These are phyloP conservation scores for Prionailurus bengalensis DNA, from an alignment of 2,113 vertebrate species.

Conservation along the genomic window DNA sequence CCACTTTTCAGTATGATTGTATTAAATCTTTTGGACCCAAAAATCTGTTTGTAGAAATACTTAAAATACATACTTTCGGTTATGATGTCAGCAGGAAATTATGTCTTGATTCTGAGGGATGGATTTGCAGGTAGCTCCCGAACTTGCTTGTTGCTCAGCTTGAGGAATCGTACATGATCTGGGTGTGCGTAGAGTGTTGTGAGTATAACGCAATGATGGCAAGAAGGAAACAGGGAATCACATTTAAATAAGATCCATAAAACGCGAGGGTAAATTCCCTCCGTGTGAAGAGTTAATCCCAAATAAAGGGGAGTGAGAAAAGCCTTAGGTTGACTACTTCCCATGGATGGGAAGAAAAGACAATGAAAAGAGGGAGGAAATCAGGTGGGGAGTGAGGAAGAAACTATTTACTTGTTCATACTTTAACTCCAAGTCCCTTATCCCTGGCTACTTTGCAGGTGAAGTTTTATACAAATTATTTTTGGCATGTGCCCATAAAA, in stretches of 20 bases:
- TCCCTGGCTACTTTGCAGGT: constrained; percentile 48
- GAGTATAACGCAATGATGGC: background rate
- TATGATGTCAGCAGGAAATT: background rate
- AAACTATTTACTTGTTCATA: background rate
- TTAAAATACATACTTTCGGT: background rate
- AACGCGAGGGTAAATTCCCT: background rate
- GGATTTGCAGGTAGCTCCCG: background rate
- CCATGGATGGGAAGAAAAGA: background rate
- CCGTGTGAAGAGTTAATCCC: background rate
- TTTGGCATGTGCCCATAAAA: constrained; percentile 62
- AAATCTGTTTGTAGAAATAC: background rate
- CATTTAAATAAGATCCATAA: constrained; percentile 34
- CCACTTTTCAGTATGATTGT: background rate
- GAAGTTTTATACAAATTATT: constrained; percentile 52
- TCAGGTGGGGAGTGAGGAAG: background rate
- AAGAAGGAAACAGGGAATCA: background rate
- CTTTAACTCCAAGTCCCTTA: background rate
- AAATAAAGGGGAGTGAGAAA: constrained; percentile 8
- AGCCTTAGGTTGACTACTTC: background rate
- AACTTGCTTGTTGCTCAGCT: background rate
- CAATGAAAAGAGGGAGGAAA: background rate
- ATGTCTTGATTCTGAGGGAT: background rate
- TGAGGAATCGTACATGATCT: background rate
- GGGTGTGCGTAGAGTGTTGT: background rate
- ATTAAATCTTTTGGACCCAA: background rate